phyloP scores from a whole-genome alignment of 2,797 vertebrate genomes.

The Taeniopygia guttata region DNA sequence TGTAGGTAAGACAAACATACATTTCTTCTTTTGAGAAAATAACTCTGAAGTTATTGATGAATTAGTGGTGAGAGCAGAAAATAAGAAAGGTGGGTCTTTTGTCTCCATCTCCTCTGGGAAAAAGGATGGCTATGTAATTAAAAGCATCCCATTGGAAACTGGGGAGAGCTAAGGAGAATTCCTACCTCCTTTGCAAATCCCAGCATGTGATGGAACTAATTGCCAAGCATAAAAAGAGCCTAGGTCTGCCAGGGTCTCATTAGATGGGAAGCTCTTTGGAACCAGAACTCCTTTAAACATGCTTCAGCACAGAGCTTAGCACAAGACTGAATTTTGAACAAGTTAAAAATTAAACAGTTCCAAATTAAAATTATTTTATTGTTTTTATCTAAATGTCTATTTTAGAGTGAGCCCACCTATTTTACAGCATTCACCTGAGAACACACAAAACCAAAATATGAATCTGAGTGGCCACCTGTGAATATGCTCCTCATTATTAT shows the following conservation, averaged over 20 bases:
- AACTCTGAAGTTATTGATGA: neutral
- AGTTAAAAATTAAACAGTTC: neutral
- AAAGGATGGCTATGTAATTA: neutral
- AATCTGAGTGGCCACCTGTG: neutral
- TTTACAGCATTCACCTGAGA: neutral
- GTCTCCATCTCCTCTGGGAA: neutral
- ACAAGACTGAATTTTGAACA: neutral
- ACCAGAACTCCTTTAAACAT: neutral
- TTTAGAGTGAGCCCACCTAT: neutral
- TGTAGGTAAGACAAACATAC: neutral
- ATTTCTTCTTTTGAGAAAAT: neutral
- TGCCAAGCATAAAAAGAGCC: neutral
- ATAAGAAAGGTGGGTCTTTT: neutral
- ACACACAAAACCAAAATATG: neutral
- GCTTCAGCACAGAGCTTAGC: neutral
- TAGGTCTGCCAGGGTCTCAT: neutral
- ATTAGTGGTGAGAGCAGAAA: neutral
- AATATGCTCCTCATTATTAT: neutral
- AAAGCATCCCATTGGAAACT: neutral
- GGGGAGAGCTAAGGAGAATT: neutral
- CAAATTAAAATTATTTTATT: neutral
- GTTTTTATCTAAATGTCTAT: neutral
- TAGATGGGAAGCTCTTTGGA: neutral
- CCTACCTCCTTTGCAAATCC: neutral
- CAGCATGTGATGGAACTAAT: conserved; percentile 2